These are phyloP conservation scores for Heliconius aoede DNA, from an alignment of 2,888 invertebrate genomes.

Conservation along the genomic window DNA sequence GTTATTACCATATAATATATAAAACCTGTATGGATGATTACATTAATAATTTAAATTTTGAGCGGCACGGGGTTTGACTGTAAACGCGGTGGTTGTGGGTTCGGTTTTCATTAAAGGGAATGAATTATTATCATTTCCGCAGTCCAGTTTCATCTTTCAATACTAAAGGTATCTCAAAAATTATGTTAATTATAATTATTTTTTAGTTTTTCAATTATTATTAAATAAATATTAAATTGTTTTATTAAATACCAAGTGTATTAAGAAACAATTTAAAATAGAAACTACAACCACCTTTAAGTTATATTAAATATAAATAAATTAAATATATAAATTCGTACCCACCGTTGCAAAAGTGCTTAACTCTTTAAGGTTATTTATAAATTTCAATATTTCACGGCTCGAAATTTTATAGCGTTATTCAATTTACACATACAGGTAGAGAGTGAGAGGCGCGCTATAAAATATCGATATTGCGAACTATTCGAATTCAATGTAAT, in stretches of 20 bases:
- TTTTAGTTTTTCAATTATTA: background rate
- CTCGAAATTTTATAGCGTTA: slow-evolving; percentile 2
- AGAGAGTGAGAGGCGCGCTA: background rate
- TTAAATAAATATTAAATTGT: too few relatives aligned
- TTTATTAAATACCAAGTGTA: too few relatives aligned
- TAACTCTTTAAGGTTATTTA: background rate
- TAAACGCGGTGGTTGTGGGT: background rate
- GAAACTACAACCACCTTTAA: background rate
- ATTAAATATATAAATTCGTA: background rate
- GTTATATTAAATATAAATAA: too few relatives aligned
- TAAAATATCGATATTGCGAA: background rate
- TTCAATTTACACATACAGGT: slow-evolving; percentile 12
- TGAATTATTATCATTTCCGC: too few relatives aligned
- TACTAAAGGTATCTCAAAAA: background rate
- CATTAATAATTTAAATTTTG: slow-evolving; percentile 8
- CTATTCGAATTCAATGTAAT: background rate
- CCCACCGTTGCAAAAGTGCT: background rate
- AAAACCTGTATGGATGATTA: slow-evolving; percentile 2
- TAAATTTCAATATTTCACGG: slow-evolving; percentile 14
- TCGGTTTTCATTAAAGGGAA: background rate
- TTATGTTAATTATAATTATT: too few relatives aligned
- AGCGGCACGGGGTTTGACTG: background rate
- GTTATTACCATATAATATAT: slow-evolving; percentile 10
- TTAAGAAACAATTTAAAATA: background rate
- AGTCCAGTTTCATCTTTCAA: background rate